phyloP scores from a whole-genome alignment of 2,797 vertebrate species.

The Yasuhikotakia modesta region DNA sequence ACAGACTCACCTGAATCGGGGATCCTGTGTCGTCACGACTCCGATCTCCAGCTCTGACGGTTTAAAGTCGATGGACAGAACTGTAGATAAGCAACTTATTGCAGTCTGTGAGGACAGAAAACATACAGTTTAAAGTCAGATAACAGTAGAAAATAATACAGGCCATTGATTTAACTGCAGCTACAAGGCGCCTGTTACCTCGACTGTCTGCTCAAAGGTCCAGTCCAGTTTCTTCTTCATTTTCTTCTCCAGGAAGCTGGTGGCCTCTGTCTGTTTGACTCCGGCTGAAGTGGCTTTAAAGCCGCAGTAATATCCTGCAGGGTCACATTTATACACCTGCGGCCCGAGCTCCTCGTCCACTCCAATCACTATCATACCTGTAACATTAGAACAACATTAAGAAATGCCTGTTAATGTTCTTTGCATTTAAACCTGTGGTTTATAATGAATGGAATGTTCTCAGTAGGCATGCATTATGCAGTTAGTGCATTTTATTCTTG shows the following conservation, averaged over 20 bases:
- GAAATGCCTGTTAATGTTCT: too few species aligned
- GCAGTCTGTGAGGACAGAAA: conserved; percentile 73
- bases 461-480: background rate
- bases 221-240: conserved; percentile 99
- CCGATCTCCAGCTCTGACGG: conserved; percentile 87
- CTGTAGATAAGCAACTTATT: conserved; percentile 87
- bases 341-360: conserved; percentile 91
- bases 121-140: background rate
- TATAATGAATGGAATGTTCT: background rate
- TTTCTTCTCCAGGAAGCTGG: conserved; percentile 99
- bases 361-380: conserved; percentile 97
- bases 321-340: conserved; percentile 97
- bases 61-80: conserved; percentile 89
- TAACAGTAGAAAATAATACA: background rate
- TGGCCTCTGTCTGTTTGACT: conserved; percentile 98
- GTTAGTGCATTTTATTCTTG: background rate
- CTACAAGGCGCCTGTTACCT: conserved; percentile 82
- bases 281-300: conserved; percentile 97
- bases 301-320: conserved; percentile 96
- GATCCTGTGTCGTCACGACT: conserved; percentile 83
- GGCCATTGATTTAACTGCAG: too few species aligned
- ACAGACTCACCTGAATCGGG: conserved; percentile 81
- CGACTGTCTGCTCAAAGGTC: conserved; percentile 94
- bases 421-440: too few species aligned
- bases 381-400: conserved; percentile 34